These are phyloP conservation scores for Biston stratarius DNA, from an alignment of 2,888 invertebrate genomes.

Conservation along the genomic window DNA sequence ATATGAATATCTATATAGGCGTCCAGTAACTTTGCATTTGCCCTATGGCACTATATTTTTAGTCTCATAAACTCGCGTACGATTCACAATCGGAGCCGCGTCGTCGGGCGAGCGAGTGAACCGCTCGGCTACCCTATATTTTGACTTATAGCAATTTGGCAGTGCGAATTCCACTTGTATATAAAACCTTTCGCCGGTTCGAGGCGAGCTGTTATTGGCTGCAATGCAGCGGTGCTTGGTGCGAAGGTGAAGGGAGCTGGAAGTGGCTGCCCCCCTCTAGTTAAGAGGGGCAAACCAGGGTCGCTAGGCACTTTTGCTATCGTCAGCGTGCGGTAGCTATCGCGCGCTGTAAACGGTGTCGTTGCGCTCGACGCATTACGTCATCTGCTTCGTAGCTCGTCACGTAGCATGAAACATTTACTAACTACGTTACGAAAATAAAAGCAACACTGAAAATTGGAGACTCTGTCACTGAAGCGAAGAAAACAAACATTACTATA, in stretches of 20 bases:
- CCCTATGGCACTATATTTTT: slow-evolving; percentile 60
- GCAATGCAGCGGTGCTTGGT: slow-evolving; percentile 68
- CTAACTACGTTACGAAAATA: slow-evolving; percentile 7
- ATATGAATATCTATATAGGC: slow-evolving; percentile 59
- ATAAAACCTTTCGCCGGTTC: slow-evolving; percentile 88
- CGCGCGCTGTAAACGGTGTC: slow-evolving; percentile 65
- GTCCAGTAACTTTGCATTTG: slow-evolving; percentile 72
- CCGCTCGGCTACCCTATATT: slow-evolving; percentile 88
- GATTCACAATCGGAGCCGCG: slow-evolving; percentile 38
- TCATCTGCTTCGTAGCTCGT: slow-evolving; percentile 50
- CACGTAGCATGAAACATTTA: slow-evolving; percentile 26
- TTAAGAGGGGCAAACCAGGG: slow-evolving; percentile 76
- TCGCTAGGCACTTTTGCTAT: slow-evolving; percentile 85
- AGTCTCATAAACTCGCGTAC: slow-evolving; percentile 62
- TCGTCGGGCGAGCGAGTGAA: slow-evolving; percentile 70
- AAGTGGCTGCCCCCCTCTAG: slow-evolving; percentile 62
- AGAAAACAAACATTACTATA: neutral
- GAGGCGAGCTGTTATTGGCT: slow-evolving; percentile 82
- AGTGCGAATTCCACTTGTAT: slow-evolving; percentile 87
- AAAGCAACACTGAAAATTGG: slow-evolving; percentile 10
- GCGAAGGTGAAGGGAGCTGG: slow-evolving; percentile 82
- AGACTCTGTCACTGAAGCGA: neutral
- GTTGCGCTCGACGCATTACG: slow-evolving; percentile 65
- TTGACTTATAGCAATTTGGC: slow-evolving; percentile 87
- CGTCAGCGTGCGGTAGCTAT: slow-evolving; percentile 70